Base-by-base conservation (phyloP, 2,888 invertebrate genomes). In the Himalopsyche tibetana region DNA sequence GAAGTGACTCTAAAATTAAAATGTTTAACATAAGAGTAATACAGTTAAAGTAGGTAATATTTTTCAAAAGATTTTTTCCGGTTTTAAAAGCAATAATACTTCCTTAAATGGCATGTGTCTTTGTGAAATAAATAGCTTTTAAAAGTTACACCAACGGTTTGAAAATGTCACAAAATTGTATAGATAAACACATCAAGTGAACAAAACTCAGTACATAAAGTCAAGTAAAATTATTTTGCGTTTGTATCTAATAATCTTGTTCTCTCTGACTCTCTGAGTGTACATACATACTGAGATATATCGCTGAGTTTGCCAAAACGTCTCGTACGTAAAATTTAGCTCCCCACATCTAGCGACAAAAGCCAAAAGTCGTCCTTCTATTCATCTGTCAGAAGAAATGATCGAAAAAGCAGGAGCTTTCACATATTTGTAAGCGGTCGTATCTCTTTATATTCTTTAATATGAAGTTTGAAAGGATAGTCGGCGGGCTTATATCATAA, bases 391-490 rank as follows among this genome's bases (percentile, higher is more conserved):
- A 74, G 74, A 74, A 74, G 19, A 74, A 74, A 74, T 74, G 74
- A 74, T 74, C 74, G 74, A 74, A 74, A 74, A 74, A 74, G 74
- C 74, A 74, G 36, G 74, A 74, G 74, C 74, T 74, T 74, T 74
- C 74, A 74, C 38, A 74, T 74, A 74, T 74, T 74, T 74, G 74
- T 74, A 74, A 74, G 74, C 74, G 74, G 74, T 36, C 74, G 74
- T 74, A 74, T 74, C 74, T 74, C 74, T 74, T 74, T 74, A 74
- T 74, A 74, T 38, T 74, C 74, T 74, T 74, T 74, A 74, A 74
- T 74, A 74, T 74, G 74, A 74, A 74, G 74, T 74, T 74, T 74
- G 74, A 74, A 74, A 74, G 74, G 74, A 74, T 74, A 74, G 74
- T 74, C 74, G 15, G 74, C 36, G 74, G 36, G 74, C 74, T 74